phyloP scores from a whole-genome alignment of 1,140 invertebrate species.

The Gryon sp. region DNA sequence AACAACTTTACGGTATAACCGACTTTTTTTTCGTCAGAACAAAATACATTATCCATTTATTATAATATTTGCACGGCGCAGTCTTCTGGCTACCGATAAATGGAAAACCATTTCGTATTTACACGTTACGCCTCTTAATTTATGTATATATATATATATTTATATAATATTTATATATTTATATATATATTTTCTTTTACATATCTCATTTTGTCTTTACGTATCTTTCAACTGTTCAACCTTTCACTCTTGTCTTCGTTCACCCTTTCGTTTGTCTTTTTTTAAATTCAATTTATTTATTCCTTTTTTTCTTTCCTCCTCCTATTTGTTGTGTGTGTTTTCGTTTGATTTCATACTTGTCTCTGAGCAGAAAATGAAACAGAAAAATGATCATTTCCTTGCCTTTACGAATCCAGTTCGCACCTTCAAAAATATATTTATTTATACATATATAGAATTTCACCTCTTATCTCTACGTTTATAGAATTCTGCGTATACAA shows the following conservation, averaged over 20 bases:
- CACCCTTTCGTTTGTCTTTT: neutral
- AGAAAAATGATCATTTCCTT: neutral
- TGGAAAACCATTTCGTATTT: conserved; percentile 69
- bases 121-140: conserved; percentile 62
- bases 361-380: neutral
- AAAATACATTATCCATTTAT: conserved; percentile 48
- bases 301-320: too few species aligned
- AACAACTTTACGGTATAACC: neutral
- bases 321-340: too few species aligned
- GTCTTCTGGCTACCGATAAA: conserved; percentile 60
- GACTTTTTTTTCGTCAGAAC: too few species aligned
- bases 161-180: conserved; percentile 52
- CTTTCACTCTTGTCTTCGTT: conserved; percentile 1
- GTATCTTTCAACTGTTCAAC: conserved; percentile 34
- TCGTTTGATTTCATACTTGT: too few species aligned
- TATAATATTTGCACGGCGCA: conserved; percentile 67
- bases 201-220: conserved; percentile 44
- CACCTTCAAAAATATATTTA: conserved; percentile 62
- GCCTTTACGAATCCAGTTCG: conserved; percentile 45
- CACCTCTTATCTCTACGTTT: conserved; percentile 51
- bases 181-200: conserved; percentile 39
- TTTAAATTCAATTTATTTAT: too few species aligned
- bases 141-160: conserved; percentile 59
- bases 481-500: conserved; percentile 34
- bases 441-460: conserved; percentile 66